Evolutionary conservation across 2,888 invertebrate genomes (phyloP).

Genomic region (Spodoptera picta): DNA sequence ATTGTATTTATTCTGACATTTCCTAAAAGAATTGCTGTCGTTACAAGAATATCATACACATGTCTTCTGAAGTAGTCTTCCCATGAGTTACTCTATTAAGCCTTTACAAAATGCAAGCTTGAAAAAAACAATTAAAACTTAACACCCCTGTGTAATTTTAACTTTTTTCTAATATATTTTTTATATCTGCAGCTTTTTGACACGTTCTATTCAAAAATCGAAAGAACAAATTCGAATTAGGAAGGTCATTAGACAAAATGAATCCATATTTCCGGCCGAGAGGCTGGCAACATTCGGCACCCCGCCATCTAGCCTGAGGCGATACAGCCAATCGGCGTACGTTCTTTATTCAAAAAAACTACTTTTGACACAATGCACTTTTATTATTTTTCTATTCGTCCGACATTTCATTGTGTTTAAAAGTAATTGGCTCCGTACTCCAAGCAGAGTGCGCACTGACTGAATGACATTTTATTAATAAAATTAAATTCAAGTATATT

Average conservation of each 20-base stretch:
- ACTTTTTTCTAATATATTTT: constrained; percentile 15
- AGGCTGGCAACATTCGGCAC: constrained; percentile 80
- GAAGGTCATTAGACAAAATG: constrained; percentile 79
- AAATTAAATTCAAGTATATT: constrained; percentile 14
- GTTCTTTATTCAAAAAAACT: constrained; percentile 80
- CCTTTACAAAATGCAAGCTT: too few species aligned
- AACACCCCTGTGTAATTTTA: constrained; percentile 4
- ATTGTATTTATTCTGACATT: too few species aligned
- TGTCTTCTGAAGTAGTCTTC: too few species aligned
- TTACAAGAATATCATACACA: too few species aligned
- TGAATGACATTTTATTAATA: constrained; percentile 25
- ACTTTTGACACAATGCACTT: constrained; percentile 72
- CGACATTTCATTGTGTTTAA: constrained; percentile 68
- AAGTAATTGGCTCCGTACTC: constrained; percentile 68
- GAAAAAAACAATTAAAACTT: too few species aligned
- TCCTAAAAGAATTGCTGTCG: too few species aligned
- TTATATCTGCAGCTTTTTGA: constrained; percentile 25
- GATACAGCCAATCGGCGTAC: constrained; percentile 79
- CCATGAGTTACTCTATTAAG: too few species aligned
- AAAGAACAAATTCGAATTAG: constrained; percentile 63
- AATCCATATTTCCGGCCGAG: constrained; percentile 83
- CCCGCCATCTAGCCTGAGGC: constrained; percentile 85
- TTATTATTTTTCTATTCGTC: constrained; percentile 74
- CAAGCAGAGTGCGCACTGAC: constrained; percentile 34
- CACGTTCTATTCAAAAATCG: constrained; percentile 41